Evolutionary conservation across 2,113 vertebrate species (phyloP), one percentile per base, ranked within the genome.

Genomic region (Fregata magnificens): DNA sequence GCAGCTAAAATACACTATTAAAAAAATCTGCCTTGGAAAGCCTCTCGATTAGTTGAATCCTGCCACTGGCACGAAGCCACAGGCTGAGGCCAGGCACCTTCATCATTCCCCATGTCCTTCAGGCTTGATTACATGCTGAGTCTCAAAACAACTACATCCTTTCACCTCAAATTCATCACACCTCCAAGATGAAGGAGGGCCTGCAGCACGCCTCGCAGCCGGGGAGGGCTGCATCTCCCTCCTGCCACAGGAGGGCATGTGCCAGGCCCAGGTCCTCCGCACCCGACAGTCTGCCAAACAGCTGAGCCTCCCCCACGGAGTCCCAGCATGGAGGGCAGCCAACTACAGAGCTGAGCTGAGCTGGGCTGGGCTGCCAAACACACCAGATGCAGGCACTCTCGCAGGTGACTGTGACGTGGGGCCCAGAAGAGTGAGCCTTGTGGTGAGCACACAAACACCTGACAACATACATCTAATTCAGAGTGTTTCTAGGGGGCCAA

Each of bases 181-280:
- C 1, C 4, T 34, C 25, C 25, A 6, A 2, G 14, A 32, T 5
- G 49, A 47, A 59, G 66, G 26, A 13, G n/a, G 15, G 13, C 13
- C 28, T n/a, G 13, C 45, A 59, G 67, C 34, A 53, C 0, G 1
- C 16, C 52, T 9, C 2, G 1, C 24, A 45, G 55, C 83, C 6
- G 19, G 36, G 32, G 26, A 69, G 12, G 40, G 61, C 45, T 28
- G 38, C 2, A 0, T 25, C 42, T 63, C 42, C 56, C 28, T 28
- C 34, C 25, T 13, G 25, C 9, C 1, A 7, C 38, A 59, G 38
- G 8, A 59, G 14, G 18, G 21, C 59, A 28, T 0, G 2, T 0
- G 0, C 16, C 38, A 42, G n/a, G 7, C 16, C 61, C 69, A 29
- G 69, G 47, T 74, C 61, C 34, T 55, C 52, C 2, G 1, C 22